A percentile compares a stretch with the other conserved stretches of the same genome.
Conservation (phyloP, 2,797 vertebrate genomes). For the Hafferia zeledoni region DNA sequence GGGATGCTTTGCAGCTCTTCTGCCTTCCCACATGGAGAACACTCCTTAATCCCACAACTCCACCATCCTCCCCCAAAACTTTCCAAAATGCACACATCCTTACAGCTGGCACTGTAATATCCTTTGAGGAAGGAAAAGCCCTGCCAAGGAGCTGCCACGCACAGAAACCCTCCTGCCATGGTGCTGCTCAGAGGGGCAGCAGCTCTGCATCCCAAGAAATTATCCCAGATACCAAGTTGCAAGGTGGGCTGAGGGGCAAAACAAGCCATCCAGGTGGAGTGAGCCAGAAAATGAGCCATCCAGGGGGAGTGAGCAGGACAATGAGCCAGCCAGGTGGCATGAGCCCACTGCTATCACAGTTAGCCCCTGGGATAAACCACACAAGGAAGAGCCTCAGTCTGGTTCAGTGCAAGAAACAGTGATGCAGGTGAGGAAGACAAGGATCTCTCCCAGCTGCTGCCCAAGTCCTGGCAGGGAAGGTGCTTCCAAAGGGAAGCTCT, state of each 20-base stretch:
- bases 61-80: neutral
- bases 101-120: fast-evolving
- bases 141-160: fast-evolving
- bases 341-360: fast-evolving
- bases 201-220: neutral
- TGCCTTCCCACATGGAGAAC: fast-evolving
- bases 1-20: neutral
- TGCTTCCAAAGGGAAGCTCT: neutral
- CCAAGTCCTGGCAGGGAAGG: neutral
- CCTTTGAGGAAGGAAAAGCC: neutral
- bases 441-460: neutral
- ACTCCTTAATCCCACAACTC: neutral
- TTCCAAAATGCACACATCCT: fast-evolving
- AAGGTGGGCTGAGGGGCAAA: neutral
- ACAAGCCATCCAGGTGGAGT: neutral
- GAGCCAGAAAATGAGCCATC: neutral
- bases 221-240: neutral
- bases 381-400: fast-evolving
- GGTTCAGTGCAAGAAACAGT: fast-evolving
- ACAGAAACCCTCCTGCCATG: neutral
- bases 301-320: neutral
- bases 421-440: neutral
- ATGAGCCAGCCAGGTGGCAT: fast-evolving
- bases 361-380: neutral
- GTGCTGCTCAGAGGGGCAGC: neutral